Base-by-base conservation (phyloP, 2,888 invertebrate genomes). In the Calliphora vomitoria region DNA sequence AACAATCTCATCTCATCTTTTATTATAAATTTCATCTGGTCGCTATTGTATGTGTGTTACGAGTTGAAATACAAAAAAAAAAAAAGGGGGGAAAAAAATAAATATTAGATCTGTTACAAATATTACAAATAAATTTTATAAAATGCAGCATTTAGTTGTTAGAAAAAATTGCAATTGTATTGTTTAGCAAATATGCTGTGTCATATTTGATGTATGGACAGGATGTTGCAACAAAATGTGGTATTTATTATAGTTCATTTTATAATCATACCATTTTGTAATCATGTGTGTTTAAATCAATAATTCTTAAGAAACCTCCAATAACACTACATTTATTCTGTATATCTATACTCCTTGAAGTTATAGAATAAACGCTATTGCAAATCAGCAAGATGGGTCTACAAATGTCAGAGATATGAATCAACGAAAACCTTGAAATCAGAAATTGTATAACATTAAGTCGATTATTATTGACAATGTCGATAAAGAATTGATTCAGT, bases 21-120 rank as follows among this genome's bases (percentile, higher is more conserved):
- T 68, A 50, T 75, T 68, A 64, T 64, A 69, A 53, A 78, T 79
- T 84, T 80, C 74, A 85, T 80, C 80, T 69, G 64, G 10, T 75
- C 58, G 20, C 80, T 62, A 62, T 80, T 75, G 80, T 53, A 68
- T 79, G 66, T 50, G 47, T 64, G 66, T 58, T 75, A 60, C 44
- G 13, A 71, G 83, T 53, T 71, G 44, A 31, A 55, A 20, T 4
- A 31, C 10, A 50, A 11, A 25, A 58, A 74, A 58, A 60, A n/a
- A 44, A 38, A n/a, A n/a, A n/a, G n/a, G n/a, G 18, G 11, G 35
- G 10, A 0, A 47, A 20, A n/a, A 58, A 50, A 82, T 31, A 76
- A 53, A 78, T 44, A 69, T 62, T 0, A 60, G n/a, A 78, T 47
- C 47, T 71, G 55, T 74, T 55, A 47, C 55, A 72, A 64, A 79